Conservation (phyloP, 2,888 invertebrate species). For the Cephus pulcher region DNA sequence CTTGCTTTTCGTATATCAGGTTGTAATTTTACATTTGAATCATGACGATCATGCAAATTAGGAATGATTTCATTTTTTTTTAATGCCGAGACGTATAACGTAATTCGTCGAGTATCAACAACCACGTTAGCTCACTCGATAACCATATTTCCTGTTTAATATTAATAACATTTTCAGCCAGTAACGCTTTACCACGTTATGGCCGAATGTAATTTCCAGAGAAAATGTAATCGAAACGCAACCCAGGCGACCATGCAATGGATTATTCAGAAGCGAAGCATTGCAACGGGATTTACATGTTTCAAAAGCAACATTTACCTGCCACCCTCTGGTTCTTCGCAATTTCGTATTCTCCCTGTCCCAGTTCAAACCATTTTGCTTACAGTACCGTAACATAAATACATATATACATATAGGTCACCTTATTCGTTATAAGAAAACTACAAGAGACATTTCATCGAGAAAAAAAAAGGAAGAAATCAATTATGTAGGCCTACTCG, state of each 20-base stretch:
- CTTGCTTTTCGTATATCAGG: too few relatives aligned
- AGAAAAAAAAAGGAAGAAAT: too few relatives aligned
- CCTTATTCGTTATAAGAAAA: too few relatives aligned
- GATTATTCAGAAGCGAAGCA: background rate
- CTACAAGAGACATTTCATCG: too few relatives aligned
- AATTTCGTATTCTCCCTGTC: background rate
- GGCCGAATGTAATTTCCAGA: conserved; percentile 35
- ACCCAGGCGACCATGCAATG: conserved; percentile 14
- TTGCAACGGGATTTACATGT: conserved; percentile 5
- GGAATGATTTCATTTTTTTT: background rate
- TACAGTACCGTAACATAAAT: background rate
- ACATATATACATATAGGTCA: background rate
- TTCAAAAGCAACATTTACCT: conserved; percentile 7
- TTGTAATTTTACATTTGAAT: background rate
- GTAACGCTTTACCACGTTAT: conserved; percentile 30
- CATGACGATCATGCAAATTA: background rate
- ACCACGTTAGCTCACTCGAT: conserved; percentile 25
- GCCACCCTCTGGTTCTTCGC: background rate
- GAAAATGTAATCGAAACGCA: conserved; percentile 37
- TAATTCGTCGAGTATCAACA: conserved; percentile 23
- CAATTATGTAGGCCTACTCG: background rate
- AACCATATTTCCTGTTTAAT: conserved; percentile 26
- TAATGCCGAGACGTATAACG: conserved; percentile 5
- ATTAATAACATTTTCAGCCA: conserved; percentile 32
- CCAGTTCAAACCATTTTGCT: background rate